Evolutionary conservation across 2,888 invertebrate genomes (phyloP).

Genomic region (Hermaeophaga mercurialis): DNA sequence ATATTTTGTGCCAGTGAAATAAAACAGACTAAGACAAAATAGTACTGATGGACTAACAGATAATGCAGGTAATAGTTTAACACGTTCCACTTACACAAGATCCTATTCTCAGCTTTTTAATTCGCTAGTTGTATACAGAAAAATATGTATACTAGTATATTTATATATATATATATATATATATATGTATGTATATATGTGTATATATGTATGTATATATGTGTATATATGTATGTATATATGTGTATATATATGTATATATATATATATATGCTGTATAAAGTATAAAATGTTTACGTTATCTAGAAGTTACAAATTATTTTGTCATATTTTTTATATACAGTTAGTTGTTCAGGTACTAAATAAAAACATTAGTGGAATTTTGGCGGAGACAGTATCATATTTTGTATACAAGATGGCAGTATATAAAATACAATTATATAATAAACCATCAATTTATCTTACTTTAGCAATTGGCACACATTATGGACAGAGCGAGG

Average conservation of each 20-base stretch:
- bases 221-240: not conserved
- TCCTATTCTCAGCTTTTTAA: too few species aligned
- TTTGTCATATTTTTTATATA: constrained; percentile 16
- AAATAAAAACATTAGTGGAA: constrained; percentile 27
- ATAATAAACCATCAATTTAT: constrained; percentile 34
- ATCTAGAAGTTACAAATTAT: constrained; percentile 17
- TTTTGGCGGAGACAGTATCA: constrained; percentile 23
- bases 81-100: too few species aligned
- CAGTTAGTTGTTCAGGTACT: constrained; percentile 23
- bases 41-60: too few species aligned
- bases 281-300: constrained; percentile 24
- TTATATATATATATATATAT: constrained; percentile 19
- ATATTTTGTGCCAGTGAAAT: too few species aligned
- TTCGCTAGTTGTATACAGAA: too few species aligned
- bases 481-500: constrained; percentile 41
- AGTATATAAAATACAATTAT: constrained; percentile 34
- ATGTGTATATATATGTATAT: constrained; percentile 10
- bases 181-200: too few species aligned
- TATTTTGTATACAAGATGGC: constrained; percentile 32
- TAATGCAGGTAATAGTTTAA: too few species aligned
- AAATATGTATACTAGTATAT: constrained; percentile 3
- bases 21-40: too few species aligned
- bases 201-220: too few species aligned
- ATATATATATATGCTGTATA: constrained; percentile 19
- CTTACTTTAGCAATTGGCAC: constrained; percentile 42